Evolutionary conservation across 2,888 invertebrate species (phyloP).

Genomic region (Microctonus aethiopoides): DNA sequence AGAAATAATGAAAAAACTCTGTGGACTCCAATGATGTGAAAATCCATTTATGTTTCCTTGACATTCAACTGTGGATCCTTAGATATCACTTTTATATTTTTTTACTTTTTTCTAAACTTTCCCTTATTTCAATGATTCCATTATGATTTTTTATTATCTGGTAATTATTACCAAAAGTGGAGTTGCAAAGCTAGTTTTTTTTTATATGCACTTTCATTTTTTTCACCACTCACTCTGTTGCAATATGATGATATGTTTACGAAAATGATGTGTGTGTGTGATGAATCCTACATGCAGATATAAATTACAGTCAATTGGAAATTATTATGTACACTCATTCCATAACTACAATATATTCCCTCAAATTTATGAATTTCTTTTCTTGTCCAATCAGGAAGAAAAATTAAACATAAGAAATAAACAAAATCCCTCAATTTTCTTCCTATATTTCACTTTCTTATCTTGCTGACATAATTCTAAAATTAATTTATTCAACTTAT

Average conservation of each 20-base stretch:
- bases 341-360: background rate
- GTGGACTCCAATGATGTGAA: background rate
- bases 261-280: background rate
- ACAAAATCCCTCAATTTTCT: background rate
- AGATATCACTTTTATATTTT: background rate
- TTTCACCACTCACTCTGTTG: background rate
- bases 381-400: background rate
- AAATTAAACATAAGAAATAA: background rate
- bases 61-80: background rate
- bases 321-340: background rate
- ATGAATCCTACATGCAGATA: background rate
- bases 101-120: too few species aligned
- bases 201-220: background rate
- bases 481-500: background rate
- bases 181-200: background rate
- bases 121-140: too few species aligned
- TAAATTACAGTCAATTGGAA: background rate
- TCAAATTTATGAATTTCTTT: background rate
- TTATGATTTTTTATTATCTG: too few species aligned
- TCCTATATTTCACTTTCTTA: too few species aligned
- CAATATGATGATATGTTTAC: background rate
- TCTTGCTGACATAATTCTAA: background rate
- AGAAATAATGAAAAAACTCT: background rate
- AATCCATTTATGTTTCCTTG: background rate
- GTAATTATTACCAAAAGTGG: background rate